A percentile compares a stretch with the other conserved stretches of the same genome.
phyloP scores from a whole-genome alignment of 2,113 vertebrate species.

The Phyllostomus hastatus region DNA sequence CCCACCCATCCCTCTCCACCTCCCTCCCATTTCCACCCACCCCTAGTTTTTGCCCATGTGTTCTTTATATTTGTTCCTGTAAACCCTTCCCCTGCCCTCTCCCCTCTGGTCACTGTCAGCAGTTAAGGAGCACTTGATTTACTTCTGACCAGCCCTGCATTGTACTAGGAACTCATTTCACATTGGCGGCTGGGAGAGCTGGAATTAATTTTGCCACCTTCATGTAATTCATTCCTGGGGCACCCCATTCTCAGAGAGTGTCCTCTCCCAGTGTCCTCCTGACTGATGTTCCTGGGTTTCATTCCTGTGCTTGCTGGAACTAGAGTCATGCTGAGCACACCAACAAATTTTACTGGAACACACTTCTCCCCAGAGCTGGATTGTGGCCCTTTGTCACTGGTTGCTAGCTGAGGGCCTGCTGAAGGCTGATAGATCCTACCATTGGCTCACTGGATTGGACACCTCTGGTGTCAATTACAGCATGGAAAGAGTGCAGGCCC shows the following conservation, averaged over 20 bases:
- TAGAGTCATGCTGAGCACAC: neutral
- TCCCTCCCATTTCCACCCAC: no score
- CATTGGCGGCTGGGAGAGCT: neutral
- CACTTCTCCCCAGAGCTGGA: neutral
- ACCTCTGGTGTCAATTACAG: neutral
- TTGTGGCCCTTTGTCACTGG: neutral
- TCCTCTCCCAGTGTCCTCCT: neutral
- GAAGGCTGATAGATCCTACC: neutral
- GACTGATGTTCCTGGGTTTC: neutral
- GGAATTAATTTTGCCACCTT: neutral
- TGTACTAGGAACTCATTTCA: neutral
- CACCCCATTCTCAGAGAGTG: neutral
- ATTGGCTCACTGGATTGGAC: neutral
- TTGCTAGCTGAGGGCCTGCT: neutral
- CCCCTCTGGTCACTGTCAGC: no score
- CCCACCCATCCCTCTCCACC: no score
- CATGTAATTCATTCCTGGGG: neutral
- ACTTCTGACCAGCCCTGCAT: neutral
- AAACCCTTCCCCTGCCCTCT: no score
- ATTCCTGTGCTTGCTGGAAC: neutral
- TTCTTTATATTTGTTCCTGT: no score
- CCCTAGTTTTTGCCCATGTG: no score
- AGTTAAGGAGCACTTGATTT: neutral
- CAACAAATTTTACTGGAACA: neutral
- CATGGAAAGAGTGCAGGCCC: neutral